Base-by-base conservation (phyloP, 2,888 invertebrate species). In the Willowsia nigromaculata region DNA sequence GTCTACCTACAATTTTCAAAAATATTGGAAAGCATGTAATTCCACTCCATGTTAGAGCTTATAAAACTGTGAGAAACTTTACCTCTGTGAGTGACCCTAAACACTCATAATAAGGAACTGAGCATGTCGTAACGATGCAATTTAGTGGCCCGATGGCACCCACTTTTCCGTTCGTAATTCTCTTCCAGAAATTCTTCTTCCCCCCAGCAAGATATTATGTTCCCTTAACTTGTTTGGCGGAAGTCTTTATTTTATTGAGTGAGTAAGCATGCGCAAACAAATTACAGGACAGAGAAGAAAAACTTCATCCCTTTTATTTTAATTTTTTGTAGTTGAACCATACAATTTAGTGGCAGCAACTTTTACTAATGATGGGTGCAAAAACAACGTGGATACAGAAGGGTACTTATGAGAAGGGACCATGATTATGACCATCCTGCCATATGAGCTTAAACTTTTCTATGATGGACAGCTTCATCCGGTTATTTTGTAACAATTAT, bases 401-500 rank as follows among this genome's bases (percentile, higher is more conserved):
- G 30, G 56, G 37, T 80, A 59, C 56, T 59, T 37, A 53, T 33
- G 30, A 25, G 1, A 80, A 80, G 80, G 80, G 80, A 78, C 59
- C 56, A 53, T 56, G 15, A 50, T 30, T 78, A 71, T 71, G 71
- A 40, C 71, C 40, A 71, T 18, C 71, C 43, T 33, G 37, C 18
- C 68, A 37, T 30, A 37, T 68, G 18, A 27, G 27, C 27, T 15
- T n/a, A 15, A 9, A 1, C 5, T 3, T n/a, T 13, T 15, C 2
- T n/a, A 11, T 85, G 85, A 85, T 78, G 62, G 85, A 85, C 85
- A 85, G 62, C 43, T 33, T 76, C 85, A 85, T 85, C 85, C 85
- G 85, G 84, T 71, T 53, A 47, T 50, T 43, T 43, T 9, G 43
- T 43, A 13, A 43, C 43, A 15, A 18, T 18, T 15, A 56, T 56